Base-by-base conservation (phyloP, 2,888 invertebrate species). In the Dyspetes luteomarginatus region DNA sequence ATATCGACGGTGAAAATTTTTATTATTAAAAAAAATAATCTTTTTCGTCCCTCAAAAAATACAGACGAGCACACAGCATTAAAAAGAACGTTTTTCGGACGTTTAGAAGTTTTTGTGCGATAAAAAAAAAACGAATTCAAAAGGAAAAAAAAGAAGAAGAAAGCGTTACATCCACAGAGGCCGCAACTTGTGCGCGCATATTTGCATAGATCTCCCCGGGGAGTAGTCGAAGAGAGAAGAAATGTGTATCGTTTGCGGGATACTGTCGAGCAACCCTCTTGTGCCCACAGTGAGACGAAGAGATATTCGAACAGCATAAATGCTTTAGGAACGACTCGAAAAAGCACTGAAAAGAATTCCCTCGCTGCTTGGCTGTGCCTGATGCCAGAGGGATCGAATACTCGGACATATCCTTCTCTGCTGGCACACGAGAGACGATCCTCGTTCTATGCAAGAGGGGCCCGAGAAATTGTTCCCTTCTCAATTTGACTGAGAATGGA, bases 391-490 rank as follows among this genome's bases (percentile, higher is more conserved):
- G 55, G 43, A 73, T 55, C 28, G 24, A 65, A 30, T 15, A n/a
- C 5, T 22, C 28, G 48, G 43, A 52, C 41, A 28, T 43, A 43
- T 64, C 52, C 71, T 60, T 30, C 30, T 45, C 45, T 45, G 45
- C 4, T 28, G 28, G 24, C 55, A 17, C 58, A 26, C 12, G 43
- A 45, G 41, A 48, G 48, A 15, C 56, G 60, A 68, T 74, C 55
- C 71, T 60, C 22, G 81, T 73, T 77, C 68, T 85, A 74, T 68
- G 76, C 52, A 76, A 77, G 83, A 45, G 72, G 43, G 58, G 71
- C 77, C 77, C 86, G 82, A 82, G 83, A 80, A 78, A 83, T 78
- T 50, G 43, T 52, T 58, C 60, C 55, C 52, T 58, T 71, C 77
- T 64, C 64, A 73, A 52, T 62, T 68, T 74, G 73, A 58, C 67